Percentiles rank a stretch among this genome's conserved stretches.
phyloP scores from a whole-genome alignment of 2,888 invertebrate species.

The Linhomoeus sp. region DNA sequence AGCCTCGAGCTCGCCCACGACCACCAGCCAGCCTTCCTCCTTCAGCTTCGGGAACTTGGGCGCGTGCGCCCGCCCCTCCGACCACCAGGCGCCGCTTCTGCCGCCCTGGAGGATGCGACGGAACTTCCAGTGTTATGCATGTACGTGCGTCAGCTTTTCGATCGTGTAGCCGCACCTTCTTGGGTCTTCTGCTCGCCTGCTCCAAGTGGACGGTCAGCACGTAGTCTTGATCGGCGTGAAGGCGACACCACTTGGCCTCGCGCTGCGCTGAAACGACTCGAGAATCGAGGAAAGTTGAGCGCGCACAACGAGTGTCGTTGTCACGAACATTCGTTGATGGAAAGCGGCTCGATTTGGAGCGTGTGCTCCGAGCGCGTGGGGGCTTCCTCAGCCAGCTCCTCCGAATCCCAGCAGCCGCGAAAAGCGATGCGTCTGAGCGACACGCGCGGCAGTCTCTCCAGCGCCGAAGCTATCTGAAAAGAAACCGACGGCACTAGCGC shows the following conservation, averaged over 20 bases:
- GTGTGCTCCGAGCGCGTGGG: too few relatives aligned
- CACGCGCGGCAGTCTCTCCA: neutral
- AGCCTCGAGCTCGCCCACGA: slow-evolving; percentile 50
- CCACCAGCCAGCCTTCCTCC: slow-evolving; percentile 82
- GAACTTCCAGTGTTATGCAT: neutral
- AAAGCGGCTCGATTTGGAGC: neutral
- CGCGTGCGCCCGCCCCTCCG: slow-evolving; percentile 45
- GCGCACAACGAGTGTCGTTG: neutral
- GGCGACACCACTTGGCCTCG: slow-evolving; percentile 36
- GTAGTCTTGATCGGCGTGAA: slow-evolving; percentile 53
- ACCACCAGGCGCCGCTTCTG: slow-evolving; percentile 13
- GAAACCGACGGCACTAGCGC: neutral
- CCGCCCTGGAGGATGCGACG: neutral
- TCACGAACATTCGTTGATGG: neutral
- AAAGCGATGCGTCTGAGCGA: neutral
- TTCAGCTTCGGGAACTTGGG: slow-evolving; percentile 76
- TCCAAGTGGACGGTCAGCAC: slow-evolving; percentile 39
- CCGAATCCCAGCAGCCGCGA: neutral
- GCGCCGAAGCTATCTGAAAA: neutral
- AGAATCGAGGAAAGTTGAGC: neutral
- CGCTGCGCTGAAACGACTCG: neutral
- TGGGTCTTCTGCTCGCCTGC: too few relatives aligned
- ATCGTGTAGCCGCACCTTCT: too few relatives aligned
- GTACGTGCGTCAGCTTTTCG: too few relatives aligned
- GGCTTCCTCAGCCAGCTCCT: too few relatives aligned